These are phyloP conservation scores for Vicugna pacos DNA, from an alignment of 2,113 vertebrate genomes.

Conservation along the genomic window DNA sequence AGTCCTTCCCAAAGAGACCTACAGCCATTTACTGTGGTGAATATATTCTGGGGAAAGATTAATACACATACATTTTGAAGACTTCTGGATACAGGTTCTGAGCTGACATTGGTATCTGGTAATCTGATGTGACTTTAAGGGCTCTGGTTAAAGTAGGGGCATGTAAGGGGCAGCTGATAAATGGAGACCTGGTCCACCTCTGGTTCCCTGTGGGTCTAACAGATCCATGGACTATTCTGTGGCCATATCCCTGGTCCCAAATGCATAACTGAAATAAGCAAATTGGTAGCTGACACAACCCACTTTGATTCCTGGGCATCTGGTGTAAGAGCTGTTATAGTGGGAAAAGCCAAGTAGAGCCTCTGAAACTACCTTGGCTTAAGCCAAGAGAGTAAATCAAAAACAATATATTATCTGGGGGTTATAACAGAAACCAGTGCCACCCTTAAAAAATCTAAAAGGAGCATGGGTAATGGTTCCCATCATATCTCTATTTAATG, in stretches of 20 bases:
- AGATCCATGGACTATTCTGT: background rate
- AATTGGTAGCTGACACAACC: background rate
- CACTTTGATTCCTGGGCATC: background rate
- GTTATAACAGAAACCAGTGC: background rate
- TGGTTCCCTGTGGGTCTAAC: background rate
- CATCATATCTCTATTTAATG: background rate
- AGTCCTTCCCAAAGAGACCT: background rate
- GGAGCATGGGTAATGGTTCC: no score
- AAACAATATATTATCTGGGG: background rate
- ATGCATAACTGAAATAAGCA: background rate
- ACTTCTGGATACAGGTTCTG: background rate
- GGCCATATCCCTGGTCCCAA: background rate
- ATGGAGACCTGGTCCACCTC: background rate
- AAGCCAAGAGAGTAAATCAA: constrained; percentile 7
- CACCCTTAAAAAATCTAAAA: background rate
- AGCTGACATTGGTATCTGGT: background rate
- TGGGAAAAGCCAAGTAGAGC: background rate
- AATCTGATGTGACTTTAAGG: background rate
- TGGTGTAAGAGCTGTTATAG: background rate
- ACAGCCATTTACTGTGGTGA: background rate
- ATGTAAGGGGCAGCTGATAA: background rate
- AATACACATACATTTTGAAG: background rate
- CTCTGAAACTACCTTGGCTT: background rate
- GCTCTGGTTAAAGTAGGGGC: background rate
- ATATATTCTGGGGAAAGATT: background rate